Evolutionary conservation across 2,888 invertebrate genomes (phyloP).

Genomic region (Hyles lineata): DNA sequence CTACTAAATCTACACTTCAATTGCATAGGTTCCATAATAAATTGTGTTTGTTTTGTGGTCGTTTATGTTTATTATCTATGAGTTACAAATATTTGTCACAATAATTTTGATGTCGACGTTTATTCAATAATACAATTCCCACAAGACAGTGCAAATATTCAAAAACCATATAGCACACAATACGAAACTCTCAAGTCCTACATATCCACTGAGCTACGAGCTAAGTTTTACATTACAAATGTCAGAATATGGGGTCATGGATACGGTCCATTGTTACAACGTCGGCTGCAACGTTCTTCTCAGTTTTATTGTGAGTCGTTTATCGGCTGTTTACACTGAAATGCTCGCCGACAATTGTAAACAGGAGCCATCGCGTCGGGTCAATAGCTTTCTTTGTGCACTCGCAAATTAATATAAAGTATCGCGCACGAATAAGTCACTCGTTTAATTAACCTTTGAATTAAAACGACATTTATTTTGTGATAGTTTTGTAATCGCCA

Average conservation of each 20-base stretch:
- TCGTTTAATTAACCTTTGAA: constrained; percentile 7
- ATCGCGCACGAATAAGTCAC: constrained; percentile 3
- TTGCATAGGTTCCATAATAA: no score
- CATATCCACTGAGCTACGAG: no score
- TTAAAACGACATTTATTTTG: neutral
- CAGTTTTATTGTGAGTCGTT: constrained; percentile 32
- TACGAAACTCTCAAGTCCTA: no score
- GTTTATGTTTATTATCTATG: no score
- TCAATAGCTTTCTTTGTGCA: constrained; percentile 40
- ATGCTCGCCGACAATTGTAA: constrained; percentile 53
- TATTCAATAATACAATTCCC: no score
- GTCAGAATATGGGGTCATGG: neutral
- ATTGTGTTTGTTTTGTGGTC: no score
- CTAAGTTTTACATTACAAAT: neutral
- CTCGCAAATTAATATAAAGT: constrained; percentile 13
- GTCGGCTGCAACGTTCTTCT: constrained; percentile 25
- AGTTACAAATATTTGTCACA: no score
- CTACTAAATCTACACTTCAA: no score
- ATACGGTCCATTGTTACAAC: constrained; percentile 5
- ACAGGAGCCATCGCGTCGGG: constrained; percentile 37
- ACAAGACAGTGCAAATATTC: no score
- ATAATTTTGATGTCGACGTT: no score
- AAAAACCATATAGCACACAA: no score
- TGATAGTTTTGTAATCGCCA: neutral
- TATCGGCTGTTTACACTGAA: constrained; percentile 59